Base-by-base conservation (phyloP, 2,888 invertebrate species). In the Schizaphis graminum region DNA sequence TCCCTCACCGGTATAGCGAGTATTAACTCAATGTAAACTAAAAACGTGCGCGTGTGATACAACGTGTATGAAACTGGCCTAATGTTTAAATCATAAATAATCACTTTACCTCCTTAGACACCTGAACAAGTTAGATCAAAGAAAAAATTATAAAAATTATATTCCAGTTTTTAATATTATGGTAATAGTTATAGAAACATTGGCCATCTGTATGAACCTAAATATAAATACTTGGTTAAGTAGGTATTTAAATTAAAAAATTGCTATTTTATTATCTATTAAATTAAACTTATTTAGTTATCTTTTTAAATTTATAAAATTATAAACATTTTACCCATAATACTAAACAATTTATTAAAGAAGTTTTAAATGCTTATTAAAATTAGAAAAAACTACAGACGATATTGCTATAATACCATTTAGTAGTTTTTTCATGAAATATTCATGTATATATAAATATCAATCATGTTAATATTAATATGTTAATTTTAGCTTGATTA, bases 401-500 rank as follows among this genome's bases (percentile, higher is more conserved):
- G 2, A 3, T 44, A 44, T 44, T 44, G 41, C 41, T 44, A 44
- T 44, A 44, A 44, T 44, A 44, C 41, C 41, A 3, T 44, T 3
- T 44, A 44, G 21, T 35, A 77, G 10, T 49, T n/a, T n/a, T 87
- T 53, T 87, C 49, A 47, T 53, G 21, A 5, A 49, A 49, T 87
- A 87, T 77, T 77, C 77, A 77, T 47, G 49, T 90, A 53, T 41
- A 3, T 35, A 47, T 67, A 91, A 91, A 49, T 49, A 77, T 49
- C 13, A 67, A 13, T 77, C 24, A 47, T 24, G n/a, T n/a, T 10
- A 56, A 53, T 49, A 88, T 35, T 57, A 89, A 61, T 89, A 61
- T 88, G 88, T 53, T 88, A 53, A 88, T 88, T 88, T 24, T 47
- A 53, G 53, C 21, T 88, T 87, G 21, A 88, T 35, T 56, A 56